These are phyloP conservation scores for Salvelinus fontinalis DNA, from an alignment of 2,113 vertebrate genomes.

Conservation along the genomic window DNA sequence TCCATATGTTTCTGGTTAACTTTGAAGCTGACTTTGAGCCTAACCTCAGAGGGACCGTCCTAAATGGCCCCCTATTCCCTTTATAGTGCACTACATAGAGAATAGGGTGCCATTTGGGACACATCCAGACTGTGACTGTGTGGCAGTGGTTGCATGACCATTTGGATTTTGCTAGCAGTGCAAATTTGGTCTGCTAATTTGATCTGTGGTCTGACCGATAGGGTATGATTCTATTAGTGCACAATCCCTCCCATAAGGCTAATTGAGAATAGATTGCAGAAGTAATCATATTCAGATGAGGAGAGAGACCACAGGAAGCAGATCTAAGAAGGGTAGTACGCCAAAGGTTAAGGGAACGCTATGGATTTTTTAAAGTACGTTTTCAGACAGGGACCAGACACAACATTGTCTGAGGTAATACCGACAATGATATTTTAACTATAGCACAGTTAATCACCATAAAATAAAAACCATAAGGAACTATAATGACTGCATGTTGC, in stretches of 20 bases:
- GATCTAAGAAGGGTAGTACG: too few species aligned
- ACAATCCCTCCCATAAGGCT: constrained; percentile 1
- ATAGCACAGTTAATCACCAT: too few species aligned
- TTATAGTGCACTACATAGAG: too few species aligned
- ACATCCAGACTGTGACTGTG: background rate
- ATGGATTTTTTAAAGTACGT: too few species aligned
- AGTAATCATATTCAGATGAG: constrained; percentile 4
- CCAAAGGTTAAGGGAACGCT: too few species aligned
- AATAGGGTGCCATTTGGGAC: too few species aligned
- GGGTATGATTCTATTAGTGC: background rate
- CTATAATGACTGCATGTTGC: too few species aligned
- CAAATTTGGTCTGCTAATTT: background rate
- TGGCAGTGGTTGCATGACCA: background rate
- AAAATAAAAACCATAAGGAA: too few species aligned
- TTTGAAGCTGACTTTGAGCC: background rate
- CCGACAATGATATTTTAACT: too few species aligned
- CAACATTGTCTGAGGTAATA: too few species aligned
- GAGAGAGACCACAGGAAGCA: background rate
- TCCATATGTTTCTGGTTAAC: background rate
- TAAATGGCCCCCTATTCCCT: too few species aligned
- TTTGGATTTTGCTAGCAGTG: background rate
- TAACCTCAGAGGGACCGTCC: background rate
- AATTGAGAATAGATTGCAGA: background rate
- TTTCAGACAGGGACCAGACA: too few species aligned
- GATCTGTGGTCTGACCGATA: constrained; percentile 3